These are phyloP conservation scores for Urosaurus nigricauda DNA, from an alignment of 2,797 vertebrate species.

Conservation along the genomic window DNA sequence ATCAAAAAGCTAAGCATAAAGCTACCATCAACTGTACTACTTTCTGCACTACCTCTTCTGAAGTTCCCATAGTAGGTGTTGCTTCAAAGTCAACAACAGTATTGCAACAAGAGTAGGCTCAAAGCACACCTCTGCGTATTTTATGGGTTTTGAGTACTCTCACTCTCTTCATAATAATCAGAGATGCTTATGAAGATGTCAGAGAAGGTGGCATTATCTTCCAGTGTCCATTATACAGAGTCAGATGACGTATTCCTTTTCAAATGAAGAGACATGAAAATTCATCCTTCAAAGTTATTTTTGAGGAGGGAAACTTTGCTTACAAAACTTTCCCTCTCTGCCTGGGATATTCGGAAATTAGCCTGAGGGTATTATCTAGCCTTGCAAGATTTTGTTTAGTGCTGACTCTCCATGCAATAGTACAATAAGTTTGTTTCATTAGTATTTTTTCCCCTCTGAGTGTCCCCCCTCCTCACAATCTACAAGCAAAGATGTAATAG, in stretches of 20 bases:
- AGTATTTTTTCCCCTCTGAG: background rate
- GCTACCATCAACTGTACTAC: background rate
- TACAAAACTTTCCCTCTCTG: background rate
- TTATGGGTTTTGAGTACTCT: background rate
- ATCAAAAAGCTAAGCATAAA: background rate
- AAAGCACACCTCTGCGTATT: background rate
- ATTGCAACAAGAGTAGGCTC: background rate
- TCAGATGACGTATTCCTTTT: background rate
- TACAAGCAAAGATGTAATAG: background rate
- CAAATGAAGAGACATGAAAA: background rate
- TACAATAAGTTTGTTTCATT: background rate
- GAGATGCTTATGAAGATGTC: background rate
- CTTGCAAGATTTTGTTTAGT: background rate
- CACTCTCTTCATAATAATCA: fast-evolving
- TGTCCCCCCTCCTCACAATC: background rate
- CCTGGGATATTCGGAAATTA: background rate
- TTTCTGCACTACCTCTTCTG: background rate
- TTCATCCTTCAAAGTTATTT: background rate
- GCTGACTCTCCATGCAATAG: background rate
- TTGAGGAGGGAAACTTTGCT: too few relatives aligned
- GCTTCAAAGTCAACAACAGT: background rate
- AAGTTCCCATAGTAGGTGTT: background rate
- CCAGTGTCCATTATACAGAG: background rate
- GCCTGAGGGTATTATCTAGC: background rate
- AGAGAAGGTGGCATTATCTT: background rate